phyloP scores from a whole-genome alignment of 2,797 vertebrate species.

The Crypturellus tataupa region DNA sequence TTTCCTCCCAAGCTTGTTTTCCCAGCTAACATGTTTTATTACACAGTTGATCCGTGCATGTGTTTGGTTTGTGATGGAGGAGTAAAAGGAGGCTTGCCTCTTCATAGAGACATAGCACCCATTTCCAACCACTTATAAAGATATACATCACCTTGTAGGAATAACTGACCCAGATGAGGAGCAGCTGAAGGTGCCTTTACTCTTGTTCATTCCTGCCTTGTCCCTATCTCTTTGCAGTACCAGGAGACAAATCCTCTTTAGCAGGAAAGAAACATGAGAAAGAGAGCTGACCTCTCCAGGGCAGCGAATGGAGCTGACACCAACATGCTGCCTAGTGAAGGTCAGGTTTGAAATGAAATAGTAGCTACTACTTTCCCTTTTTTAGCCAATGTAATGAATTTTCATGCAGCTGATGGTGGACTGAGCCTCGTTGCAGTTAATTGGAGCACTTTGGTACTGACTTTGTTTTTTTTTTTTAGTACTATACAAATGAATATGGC shows the following conservation, averaged over 20 bases:
- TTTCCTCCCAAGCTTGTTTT: not conserved
- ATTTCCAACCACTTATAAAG: not conserved
- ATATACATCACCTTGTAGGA: not conserved
- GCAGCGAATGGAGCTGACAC: not conserved
- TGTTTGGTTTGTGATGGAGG: not conserved
- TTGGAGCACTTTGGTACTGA: not conserved
- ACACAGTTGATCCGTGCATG: not conserved
- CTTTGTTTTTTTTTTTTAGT: not conserved
- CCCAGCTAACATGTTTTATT: slow-evolving; percentile 38
- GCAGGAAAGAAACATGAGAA: not conserved
- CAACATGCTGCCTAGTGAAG: not conserved
- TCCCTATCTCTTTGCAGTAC: fast-evolving
- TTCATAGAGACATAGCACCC: not conserved
- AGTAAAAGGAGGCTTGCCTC: not conserved
- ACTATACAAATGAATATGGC: not conserved
- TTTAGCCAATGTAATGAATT: too few relatives aligned
- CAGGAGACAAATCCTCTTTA: not conserved
- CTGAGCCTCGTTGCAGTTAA: not conserved
- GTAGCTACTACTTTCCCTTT: not conserved
- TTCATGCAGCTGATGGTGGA: not conserved
- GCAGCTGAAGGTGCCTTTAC: not conserved
- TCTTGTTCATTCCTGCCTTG: not conserved
- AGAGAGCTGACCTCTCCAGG: not conserved
- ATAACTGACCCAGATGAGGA: not conserved
- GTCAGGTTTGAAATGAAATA: not conserved